Evolutionary conservation across 64 coral and sea anemone genomes (phyloP), one percentile per base, ranked within the genome.

Genomic region (Stylophora pistillata): DNA sequence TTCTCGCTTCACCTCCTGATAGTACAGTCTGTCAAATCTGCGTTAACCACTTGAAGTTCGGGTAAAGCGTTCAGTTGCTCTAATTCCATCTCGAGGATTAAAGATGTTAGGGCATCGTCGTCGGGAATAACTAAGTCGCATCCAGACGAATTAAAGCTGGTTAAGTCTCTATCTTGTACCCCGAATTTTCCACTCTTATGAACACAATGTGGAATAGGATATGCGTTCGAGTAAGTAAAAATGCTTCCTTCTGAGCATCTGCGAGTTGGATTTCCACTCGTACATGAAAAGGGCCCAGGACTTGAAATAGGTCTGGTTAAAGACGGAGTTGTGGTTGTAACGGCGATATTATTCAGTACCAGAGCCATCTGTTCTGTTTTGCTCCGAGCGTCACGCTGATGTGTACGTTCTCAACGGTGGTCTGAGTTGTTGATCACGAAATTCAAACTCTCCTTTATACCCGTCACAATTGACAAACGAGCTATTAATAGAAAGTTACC

Each of bases 41-140:
- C 60, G n/a, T 84, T 84, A 5, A 69, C 62, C 17, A 84, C 32
- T 69, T 70, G 61, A 7, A 84, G 80, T 37, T 84, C 80, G 33
- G 80, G 80, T 69, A 84, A 84, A 68, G 65, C 80, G n/a, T 84
- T 84, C 17, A 84, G 66, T 84, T 84, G 66, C 23, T 84, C 80
- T 10, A 84, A 62, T 37, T 84, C 80, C 80, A 84, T 84, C 23
- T 84, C 80, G 10, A 84, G 27, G 28, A 84, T 84, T 9, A 84
- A 62, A 20, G 80, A 84, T 25, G 80, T 84, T 68, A 84, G 26
- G 33, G 62, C 80, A 84, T 84, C 80, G 37, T 84, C 80, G 34
- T 84, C 80, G 10, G 69, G 62, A 25, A 84, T 84, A 15, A 68
- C 80, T 15, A 62, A 53, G 80, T 70, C 62, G 53, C 66, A 84